Conservation (phyloP, 2,888 invertebrate genomes). For the Apodemia mormo region DNA sequence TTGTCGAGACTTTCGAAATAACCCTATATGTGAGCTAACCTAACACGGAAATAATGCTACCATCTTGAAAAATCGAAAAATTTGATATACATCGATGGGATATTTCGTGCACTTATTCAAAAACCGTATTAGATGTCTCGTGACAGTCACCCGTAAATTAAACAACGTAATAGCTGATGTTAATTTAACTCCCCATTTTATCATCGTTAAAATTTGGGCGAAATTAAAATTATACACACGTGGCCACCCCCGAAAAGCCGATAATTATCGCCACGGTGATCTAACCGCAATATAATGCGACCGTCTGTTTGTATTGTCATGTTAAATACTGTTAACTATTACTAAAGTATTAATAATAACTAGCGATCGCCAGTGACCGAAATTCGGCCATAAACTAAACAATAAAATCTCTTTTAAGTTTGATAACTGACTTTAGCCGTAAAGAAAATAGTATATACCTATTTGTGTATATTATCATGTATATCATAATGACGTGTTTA, state of each 20-base stretch:
- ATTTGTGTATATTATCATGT: no score
- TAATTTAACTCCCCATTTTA: slow-evolving; percentile 15
- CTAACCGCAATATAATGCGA: slow-evolving; percentile 64
- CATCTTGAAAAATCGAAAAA: no score
- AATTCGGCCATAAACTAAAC: no score
- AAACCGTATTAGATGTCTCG: neutral
- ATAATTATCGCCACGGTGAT: slow-evolving; percentile 53
- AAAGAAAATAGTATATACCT: no score
- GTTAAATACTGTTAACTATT: slow-evolving; percentile 8
- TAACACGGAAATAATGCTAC: no score
- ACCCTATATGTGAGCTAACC: no score
- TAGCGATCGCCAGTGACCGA: no score
- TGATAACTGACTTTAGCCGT: no score
- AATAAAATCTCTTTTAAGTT: no score
- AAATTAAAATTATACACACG: slow-evolving; percentile 37
- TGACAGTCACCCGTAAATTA: slow-evolving; percentile 3
- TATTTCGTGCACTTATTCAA: slow-evolving; percentile 1
- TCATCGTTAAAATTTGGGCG: slow-evolving; percentile 48
- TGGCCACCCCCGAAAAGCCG: slow-evolving; percentile 43
- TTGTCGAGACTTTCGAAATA: no score
- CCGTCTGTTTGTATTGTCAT: slow-evolving; percentile 18
- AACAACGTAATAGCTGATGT: slow-evolving; percentile 7
- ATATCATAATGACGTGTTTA: no score
- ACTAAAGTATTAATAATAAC: no score
- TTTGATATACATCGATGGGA: neutral